Conservation (phyloP, 2,113 vertebrate genomes). For the Neodontobutis hainanensis region DNA sequence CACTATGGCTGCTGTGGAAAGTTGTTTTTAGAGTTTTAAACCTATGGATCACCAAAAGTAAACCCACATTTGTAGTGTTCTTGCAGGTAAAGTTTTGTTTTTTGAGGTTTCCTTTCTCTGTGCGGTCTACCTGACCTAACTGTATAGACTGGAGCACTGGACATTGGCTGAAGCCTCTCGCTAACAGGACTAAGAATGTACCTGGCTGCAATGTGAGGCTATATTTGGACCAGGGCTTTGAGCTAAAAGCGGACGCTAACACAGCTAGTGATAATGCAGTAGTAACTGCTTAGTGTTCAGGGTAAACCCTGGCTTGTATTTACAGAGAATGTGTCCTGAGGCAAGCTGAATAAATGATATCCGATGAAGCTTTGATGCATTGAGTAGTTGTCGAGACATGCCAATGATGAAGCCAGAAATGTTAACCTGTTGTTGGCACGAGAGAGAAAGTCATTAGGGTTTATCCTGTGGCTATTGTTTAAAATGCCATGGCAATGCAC, state of each 20-base stretch:
- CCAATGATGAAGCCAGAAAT: background rate
- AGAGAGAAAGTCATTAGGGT: slow-evolving; percentile 8
- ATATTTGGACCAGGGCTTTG: slow-evolving; percentile 11
- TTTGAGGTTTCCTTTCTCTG: slow-evolving; percentile 4
- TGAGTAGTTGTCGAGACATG: slow-evolving; percentile 3
- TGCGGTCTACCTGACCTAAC: background rate
- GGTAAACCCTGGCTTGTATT: slow-evolving; percentile 6
- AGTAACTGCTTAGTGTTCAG: background rate
- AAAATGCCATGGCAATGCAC: slow-evolving; percentile 4
- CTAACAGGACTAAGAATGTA: slow-evolving; percentile 9
- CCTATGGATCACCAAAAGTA: no score
- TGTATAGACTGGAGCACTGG: background rate
- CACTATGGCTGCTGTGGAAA: background rate
- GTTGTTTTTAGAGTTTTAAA: background rate
- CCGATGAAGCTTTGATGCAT: slow-evolving; percentile 6
- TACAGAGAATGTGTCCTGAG: slow-evolving; percentile 3
- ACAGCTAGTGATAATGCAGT: background rate
- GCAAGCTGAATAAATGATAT: slow-evolving; percentile 11
- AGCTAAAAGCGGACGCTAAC: background rate
- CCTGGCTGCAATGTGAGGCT: background rate
- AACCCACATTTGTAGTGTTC: no score
- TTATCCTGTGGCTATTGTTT: slow-evolving; percentile 8
- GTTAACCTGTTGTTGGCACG: slow-evolving; percentile 14
- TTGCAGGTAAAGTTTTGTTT: slow-evolving; percentile 1
- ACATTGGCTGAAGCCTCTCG: slow-evolving; percentile 1